These are phyloP conservation scores for Trissonchulus sp. DNA, from an alignment of 2,888 invertebrate genomes.

Conservation along the genomic window DNA sequence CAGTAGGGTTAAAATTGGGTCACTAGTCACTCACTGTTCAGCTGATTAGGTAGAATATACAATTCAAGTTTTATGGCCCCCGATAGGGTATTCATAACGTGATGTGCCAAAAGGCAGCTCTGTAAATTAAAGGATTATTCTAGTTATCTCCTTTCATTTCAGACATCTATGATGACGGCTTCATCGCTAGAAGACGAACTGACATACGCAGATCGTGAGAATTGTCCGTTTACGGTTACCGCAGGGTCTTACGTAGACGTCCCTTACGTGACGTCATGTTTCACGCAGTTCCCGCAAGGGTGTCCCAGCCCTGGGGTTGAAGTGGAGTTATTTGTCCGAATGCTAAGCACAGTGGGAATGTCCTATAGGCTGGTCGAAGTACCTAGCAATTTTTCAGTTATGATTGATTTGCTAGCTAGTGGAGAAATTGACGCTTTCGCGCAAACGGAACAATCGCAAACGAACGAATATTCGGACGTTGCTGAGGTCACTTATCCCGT, in stretches of 20 bases:
- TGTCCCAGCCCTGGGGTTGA: conserved; percentile 38
- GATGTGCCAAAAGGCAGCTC: too few relatives aligned
- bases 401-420: background rate
- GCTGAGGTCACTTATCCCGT: background rate
- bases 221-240: background rate
- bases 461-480: background rate
- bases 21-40: too few relatives aligned
- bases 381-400: background rate
- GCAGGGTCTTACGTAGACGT: background rate
- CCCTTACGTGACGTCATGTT: background rate
- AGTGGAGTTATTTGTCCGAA: conserved; percentile 37
- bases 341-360: background rate
- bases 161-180: too few relatives aligned
- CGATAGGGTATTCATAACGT: too few relatives aligned
- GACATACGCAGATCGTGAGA: too few relatives aligned
- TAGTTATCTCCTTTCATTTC: too few relatives aligned
- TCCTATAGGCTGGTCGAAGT: background rate
- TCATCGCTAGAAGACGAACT: too few relatives aligned
- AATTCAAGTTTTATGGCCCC: too few relatives aligned
- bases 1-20: too few relatives aligned
- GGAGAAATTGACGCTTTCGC: background rate
- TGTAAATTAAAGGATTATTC: too few relatives aligned
- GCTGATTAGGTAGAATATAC: too few relatives aligned
- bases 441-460: background rate
- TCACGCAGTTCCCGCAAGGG: conserved; percentile 36